These are phyloP conservation scores for Agrotis puta DNA, from an alignment of 2,888 invertebrate species.

Conservation along the genomic window DNA sequence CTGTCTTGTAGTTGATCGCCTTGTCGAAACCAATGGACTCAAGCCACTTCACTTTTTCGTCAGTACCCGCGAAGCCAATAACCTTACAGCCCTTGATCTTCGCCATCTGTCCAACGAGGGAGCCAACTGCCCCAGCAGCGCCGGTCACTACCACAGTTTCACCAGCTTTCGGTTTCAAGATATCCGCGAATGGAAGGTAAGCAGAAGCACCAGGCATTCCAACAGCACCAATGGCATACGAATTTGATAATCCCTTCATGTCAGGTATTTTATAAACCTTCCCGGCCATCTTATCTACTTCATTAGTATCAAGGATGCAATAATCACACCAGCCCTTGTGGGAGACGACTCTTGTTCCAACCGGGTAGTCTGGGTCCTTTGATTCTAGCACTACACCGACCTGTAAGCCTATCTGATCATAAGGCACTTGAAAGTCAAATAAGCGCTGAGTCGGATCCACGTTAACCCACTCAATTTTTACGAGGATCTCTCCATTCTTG, in stretches of 20 bases:
- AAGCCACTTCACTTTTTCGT: conserved; percentile 80
- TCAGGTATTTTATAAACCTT: conserved; percentile 87
- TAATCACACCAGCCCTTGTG: conserved; percentile 79
- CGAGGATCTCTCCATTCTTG: conserved; percentile 78
- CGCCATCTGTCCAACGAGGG: conserved; percentile 94
- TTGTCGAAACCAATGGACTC: conserved; percentile 93
- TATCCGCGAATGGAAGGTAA: conserved; percentile 93
- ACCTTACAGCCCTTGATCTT: conserved; percentile 92
- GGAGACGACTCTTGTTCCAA: conserved; percentile 91
- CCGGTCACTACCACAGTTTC: conserved; percentile 94
- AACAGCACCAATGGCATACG: conserved; percentile 91
- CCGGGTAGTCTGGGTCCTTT: conserved; percentile 91
- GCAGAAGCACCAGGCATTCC: conserved; percentile 94
- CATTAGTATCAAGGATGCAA: conserved; percentile 56
- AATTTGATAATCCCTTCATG: conserved; percentile 87
- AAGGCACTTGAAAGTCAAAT: conserved; percentile 67
- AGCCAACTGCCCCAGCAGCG: conserved; percentile 95
- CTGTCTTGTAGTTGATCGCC: conserved; percentile 93
- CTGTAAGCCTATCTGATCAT: conserved; percentile 75
- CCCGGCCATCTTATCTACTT: conserved; percentile 46
- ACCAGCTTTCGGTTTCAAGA: conserved; percentile 93
- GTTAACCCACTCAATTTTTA: conserved; percentile 75
- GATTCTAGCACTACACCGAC: conserved; percentile 90
- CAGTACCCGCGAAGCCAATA: conserved; percentile 93
- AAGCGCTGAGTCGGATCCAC: conserved; percentile 74